These are phyloP conservation scores for Anoplophora glabripennis DNA, from an alignment of 1,140 invertebrate species.

Conservation along the genomic window DNA sequence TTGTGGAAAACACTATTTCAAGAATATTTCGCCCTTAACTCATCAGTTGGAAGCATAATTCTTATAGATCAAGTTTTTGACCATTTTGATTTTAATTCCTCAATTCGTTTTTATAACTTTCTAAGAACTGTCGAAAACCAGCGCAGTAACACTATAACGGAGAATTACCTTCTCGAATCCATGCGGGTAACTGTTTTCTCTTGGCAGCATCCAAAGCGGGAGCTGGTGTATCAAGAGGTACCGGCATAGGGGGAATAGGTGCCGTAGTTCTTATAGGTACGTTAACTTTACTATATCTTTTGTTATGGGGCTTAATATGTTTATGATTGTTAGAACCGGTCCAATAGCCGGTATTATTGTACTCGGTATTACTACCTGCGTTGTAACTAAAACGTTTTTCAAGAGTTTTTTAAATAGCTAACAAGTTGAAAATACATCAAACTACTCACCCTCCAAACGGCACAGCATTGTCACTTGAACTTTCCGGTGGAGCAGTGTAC, in stretches of 20 bases:
- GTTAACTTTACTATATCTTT: conserved; percentile 46
- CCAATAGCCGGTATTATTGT: conserved; percentile 34
- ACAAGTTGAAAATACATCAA: neutral
- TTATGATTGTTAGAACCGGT: conserved; percentile 16
- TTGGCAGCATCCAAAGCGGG: conserved; percentile 78
- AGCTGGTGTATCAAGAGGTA: conserved; percentile 33
- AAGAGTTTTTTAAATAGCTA: neutral
- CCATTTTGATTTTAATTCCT: no score
- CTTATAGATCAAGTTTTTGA: no score
- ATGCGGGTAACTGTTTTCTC: conserved; percentile 85
- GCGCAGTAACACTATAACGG: no score
- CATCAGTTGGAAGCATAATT: no score
- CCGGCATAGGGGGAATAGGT: conserved; percentile 7
- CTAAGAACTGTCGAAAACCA: no score
- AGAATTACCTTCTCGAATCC: conserved; percentile 82
- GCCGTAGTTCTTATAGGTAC: conserved; percentile 33
- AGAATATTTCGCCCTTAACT: no score
- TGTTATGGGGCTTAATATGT: conserved; percentile 43
- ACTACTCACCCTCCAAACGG: conserved; percentile 32
- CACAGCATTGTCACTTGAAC: conserved; percentile 36
- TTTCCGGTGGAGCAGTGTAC: conserved; percentile 42
- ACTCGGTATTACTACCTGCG: conserved; percentile 24
- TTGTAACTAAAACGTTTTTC: conserved; percentile 21
- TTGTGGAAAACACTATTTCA: no score
- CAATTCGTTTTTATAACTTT: no score